Evolutionary conservation across 2,797 vertebrate species (phyloP), one percentile per base, ranked within the genome.

Genomic region (Thaleichthys pacificus): DNA sequence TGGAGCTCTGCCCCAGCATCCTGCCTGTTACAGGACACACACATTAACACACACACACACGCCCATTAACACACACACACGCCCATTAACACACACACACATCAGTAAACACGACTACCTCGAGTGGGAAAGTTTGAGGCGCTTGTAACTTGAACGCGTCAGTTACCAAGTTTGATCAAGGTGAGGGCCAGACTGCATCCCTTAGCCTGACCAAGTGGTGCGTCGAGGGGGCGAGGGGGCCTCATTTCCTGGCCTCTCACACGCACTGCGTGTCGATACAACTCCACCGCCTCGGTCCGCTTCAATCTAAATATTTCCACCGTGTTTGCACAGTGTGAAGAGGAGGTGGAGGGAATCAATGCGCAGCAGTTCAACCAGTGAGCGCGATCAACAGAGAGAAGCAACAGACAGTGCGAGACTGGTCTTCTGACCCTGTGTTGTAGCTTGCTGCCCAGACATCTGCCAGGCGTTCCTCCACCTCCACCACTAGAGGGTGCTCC

Each of bases 391-490:
- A 57, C 11, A 21, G 21, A 19, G 22, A 54, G 21, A 32, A 42
- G 15, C 22, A 12, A 8, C 24, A 42, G 5, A n/a, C 22, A 30
- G 24, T 17, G 19, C 6, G n/a, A 63, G 32, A 24, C 2, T 3
- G 19, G 19, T 74, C 63, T 63, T 75, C 79, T 90, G 80, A 89
- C 76, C 91, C 88, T 65, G 80, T 78, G 57, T 75, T 65, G 24
- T 66, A 78, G 58, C 35, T 64, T 66, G 82, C 73, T 71, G 77
- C 82, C 64, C 84, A 82, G 72, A 92, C 69, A 74, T 88, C 88
- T 68, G 86, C 87, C 73, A 91, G 84, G 66, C 82, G 69, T 68
- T 90, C 84, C 72, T 87, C 83, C 56, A 80, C 73, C 73, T 88
- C 88, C 85, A 82, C 89, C 75, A 83, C 84, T 66, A 84, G 80